phyloP scores from a whole-genome alignment of 2,888 invertebrate species.

The Calephelis perditalis region DNA sequence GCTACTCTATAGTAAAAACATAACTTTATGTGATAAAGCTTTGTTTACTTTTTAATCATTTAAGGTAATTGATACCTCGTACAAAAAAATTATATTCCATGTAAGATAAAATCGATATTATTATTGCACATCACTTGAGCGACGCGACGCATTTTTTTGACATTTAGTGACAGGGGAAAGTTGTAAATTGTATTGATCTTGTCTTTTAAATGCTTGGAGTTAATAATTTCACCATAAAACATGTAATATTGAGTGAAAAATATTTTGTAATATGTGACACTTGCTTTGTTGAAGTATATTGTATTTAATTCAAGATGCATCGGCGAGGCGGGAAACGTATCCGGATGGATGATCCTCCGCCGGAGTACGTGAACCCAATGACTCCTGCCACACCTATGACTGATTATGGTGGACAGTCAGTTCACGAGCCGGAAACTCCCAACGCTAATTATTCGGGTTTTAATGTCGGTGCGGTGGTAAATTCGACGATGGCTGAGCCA shows the following conservation, averaged over 20 bases:
- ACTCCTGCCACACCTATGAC: slow-evolving; percentile 74
- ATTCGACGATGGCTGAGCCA: slow-evolving; percentile 50
- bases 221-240: no score
- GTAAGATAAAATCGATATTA: no score
- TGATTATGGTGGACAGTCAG: slow-evolving; percentile 73
- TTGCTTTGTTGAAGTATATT: slow-evolving; percentile 16
- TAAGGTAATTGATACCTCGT: no score
- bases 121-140: no score
- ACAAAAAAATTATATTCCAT: no score
- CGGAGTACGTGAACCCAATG: slow-evolving; percentile 88
- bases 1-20: no score
- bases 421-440: slow-evolving; percentile 70
- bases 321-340: slow-evolving; percentile 92
- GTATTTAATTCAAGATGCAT: slow-evolving; percentile 79
- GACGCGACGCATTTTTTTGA: no score
- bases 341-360: slow-evolving; percentile 94
- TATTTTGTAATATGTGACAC: slow-evolving; percentile 5
- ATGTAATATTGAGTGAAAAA: neutral
- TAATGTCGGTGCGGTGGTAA: slow-evolving; percentile 50
- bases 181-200: no score
- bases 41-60: no score
- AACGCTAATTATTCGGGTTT: slow-evolving; percentile 66
- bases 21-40: no score
- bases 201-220: no score
- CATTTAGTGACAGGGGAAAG: no score